A percentile compares a stretch with the other conserved stretches of the same genome.
Conservation (phyloP, 2,797 vertebrate species). For the Anomalospiza imberbis region DNA sequence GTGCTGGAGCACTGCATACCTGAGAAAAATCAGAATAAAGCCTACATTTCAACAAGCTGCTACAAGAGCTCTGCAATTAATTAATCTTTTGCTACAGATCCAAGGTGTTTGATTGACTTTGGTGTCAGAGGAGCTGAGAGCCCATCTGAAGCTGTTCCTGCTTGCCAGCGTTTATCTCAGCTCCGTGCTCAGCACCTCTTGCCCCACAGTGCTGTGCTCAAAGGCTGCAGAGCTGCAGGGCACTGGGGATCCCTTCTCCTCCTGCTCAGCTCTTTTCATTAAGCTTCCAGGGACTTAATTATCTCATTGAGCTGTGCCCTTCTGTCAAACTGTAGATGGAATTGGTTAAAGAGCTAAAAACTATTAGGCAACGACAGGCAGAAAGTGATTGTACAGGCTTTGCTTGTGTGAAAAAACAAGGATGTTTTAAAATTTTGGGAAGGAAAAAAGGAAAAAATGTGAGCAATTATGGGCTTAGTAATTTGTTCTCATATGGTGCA, state of each 20-base stretch:
- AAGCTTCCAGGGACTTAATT: constrained; percentile 18
- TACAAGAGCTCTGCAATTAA: neutral
- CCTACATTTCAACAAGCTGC: neutral
- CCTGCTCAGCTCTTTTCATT: constrained; percentile 1
- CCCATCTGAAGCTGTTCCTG: neutral
- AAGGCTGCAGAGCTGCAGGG: neutral
- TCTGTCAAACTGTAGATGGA: neutral
- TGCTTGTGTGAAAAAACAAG: neutral
- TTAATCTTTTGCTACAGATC: neutral
- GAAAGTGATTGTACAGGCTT: neutral
- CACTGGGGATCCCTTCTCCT: neutral
- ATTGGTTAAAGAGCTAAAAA: constrained; percentile 17
- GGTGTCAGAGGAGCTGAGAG: neutral
- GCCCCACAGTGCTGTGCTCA: neutral
- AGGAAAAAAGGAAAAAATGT: neutral
- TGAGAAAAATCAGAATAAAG: neutral
- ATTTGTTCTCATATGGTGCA: neutral
- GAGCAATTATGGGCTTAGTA: neutral
- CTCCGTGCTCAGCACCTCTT: neutral
- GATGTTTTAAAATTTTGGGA: neutral
- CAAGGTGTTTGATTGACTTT: neutral
- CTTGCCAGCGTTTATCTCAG: neutral
- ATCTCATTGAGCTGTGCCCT: neutral
- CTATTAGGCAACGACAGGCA: neutral
- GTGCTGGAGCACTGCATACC: neutral